A percentile compares a stretch with the other conserved stretches of the same genome.
Evolutionary conservation across 2,113 vertebrate species (phyloP).

Genomic region (Natator depressus): DNA sequence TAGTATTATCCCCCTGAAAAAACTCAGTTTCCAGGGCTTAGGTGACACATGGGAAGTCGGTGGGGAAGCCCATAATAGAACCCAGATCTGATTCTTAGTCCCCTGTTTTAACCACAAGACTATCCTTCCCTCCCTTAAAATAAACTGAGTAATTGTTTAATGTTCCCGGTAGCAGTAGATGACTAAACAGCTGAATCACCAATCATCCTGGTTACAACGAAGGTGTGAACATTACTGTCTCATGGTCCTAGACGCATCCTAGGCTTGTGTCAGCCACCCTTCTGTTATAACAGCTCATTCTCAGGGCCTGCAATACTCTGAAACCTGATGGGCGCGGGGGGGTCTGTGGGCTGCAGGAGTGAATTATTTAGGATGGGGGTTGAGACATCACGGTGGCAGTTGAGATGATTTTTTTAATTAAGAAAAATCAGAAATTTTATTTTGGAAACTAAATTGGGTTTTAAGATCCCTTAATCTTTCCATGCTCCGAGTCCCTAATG

Average conservation of each 20-base stretch:
- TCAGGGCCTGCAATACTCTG: not conserved
- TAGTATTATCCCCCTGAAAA: not conserved
- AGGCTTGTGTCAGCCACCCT: not conserved
- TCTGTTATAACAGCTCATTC: not conserved
- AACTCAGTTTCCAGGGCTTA: not conserved
- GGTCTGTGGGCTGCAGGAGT: not conserved
- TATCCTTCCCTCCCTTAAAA: not conserved
- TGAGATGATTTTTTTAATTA: not conserved
- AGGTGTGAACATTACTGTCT: not conserved
- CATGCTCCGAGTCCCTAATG: not conserved
- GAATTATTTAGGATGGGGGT: not conserved
- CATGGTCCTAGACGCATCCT: not conserved
- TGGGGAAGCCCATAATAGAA: conserved; percentile 46
- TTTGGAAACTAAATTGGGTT: not conserved
- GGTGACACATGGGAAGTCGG: not conserved
- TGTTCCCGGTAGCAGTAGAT: conserved; percentile 4
- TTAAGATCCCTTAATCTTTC: not conserved
- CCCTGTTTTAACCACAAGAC: not conserved
- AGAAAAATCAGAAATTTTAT: not conserved
- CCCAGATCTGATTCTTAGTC: not conserved
- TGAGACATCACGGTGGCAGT: not conserved
- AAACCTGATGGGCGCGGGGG: not conserved
- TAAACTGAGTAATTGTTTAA: conserved; percentile 25
- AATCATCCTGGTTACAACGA: not conserved
- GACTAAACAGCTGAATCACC: conserved; percentile 53